Evolutionary conservation across 1,140 invertebrate species (phyloP).

Genomic region (Hydropsyche tenuis): DNA sequence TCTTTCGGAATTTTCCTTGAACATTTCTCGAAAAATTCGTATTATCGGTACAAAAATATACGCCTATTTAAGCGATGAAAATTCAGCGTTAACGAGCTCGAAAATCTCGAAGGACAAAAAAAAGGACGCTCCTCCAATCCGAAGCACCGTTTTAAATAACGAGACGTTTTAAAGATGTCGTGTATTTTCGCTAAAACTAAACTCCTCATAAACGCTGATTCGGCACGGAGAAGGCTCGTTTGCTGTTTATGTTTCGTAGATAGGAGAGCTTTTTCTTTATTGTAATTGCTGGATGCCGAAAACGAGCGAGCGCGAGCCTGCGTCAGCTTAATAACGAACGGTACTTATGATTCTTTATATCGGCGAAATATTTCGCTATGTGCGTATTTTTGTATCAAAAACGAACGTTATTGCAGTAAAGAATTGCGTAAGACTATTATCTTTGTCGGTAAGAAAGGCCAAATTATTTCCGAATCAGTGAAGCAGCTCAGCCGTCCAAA

Average conservation of each 20-base stretch:
- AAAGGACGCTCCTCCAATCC: neutral
- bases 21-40: no score
- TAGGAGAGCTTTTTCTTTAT: slow-evolving; percentile 12
- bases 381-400: neutral
- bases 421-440: slow-evolving; percentile 3
- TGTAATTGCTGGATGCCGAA: slow-evolving; percentile 3
- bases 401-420: neutral
- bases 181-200: neutral
- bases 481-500: slow-evolving; percentile 29
- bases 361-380: neutral
- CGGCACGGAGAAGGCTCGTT: neutral
- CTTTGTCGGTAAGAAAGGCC: slow-evolving; percentile 16
- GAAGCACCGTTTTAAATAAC: neutral
- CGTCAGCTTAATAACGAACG: slow-evolving; percentile 6
- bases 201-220: no score
- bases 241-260: slow-evolving; percentile 8
- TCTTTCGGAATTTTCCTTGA: no score
- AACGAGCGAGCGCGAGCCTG: neutral
- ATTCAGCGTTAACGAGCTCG: neutral
- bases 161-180: slow-evolving; percentile 9
- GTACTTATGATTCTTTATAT: neutral
- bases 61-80: neutral
- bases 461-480: slow-evolving; percentile 31
- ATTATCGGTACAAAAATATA: no score
- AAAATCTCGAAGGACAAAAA: neutral